Evolutionary conservation across 2,888 invertebrate genomes (phyloP).

Genomic region (Parnassius apollo): DNA sequence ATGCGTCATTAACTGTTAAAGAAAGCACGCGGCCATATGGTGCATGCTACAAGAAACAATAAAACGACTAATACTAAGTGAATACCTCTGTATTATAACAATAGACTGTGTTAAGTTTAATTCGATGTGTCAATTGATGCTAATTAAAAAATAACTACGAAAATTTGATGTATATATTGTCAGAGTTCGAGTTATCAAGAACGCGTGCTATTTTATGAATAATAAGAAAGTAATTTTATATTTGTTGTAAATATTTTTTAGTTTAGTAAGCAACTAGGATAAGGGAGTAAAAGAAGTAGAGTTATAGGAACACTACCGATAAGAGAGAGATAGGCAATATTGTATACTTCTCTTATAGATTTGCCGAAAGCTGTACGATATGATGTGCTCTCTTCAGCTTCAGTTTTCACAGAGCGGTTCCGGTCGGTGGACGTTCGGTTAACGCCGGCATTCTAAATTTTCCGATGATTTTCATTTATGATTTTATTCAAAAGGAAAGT

Average conservation of each 20-base stretch:
- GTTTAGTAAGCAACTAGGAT: constrained; percentile 52
- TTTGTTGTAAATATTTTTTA: constrained; percentile 49
- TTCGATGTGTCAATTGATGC: constrained; percentile 2
- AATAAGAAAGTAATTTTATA: constrained; percentile 50
- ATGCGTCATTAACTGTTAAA: constrained; percentile 39
- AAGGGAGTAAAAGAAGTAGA: constrained; percentile 47
- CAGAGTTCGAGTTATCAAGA: constrained; percentile 35
- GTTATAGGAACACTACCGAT: constrained; percentile 29
- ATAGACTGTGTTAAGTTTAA: constrained; percentile 31
- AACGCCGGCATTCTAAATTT: constrained; percentile 36
- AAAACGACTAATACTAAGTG: constrained; percentile 33
- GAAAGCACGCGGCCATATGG: constrained; percentile 38
- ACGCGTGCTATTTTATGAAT: constrained; percentile 45
- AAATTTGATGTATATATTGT: constrained; percentile 24
- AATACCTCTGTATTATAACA: constrained; percentile 29
- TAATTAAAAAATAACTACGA: neutral
- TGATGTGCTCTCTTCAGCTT: constrained; percentile 36
- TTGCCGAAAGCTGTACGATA: constrained; percentile 64
- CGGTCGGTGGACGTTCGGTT: constrained; percentile 33
- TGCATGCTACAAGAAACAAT: constrained; percentile 31
- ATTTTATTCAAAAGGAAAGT: constrained; percentile 13
- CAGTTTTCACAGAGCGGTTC: constrained; percentile 35
- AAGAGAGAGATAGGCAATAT: constrained; percentile 45
- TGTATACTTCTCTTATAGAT: constrained; percentile 74
- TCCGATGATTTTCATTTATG: constrained; percentile 37